These are phyloP conservation scores for Crossocerus cetratus DNA, from an alignment of 2,888 invertebrate genomes.

Conservation along the genomic window DNA sequence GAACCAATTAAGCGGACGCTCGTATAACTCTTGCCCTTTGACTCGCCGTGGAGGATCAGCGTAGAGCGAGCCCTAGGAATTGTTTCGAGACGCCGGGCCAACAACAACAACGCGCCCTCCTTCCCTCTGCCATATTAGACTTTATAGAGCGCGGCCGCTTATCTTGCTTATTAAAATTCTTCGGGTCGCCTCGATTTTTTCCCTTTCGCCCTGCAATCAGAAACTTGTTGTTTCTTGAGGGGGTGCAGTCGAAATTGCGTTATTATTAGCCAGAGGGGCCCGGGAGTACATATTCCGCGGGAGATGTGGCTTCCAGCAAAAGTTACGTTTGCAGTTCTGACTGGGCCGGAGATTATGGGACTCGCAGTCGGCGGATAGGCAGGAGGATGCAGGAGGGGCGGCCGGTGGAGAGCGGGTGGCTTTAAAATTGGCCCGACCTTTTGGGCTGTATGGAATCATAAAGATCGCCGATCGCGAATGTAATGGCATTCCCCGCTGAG, in stretches of 20 bases:
- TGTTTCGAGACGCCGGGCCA: constrained; percentile 8
- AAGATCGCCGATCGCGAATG: constrained; percentile 62
- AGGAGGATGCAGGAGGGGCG: constrained; percentile 12
- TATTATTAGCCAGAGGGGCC: not conserved
- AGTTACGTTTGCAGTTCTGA: not conserved
- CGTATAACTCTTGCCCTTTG: constrained; percentile 57
- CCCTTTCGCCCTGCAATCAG: too few relatives aligned
- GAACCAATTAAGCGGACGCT: constrained; percentile 65
- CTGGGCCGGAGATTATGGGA: constrained; percentile 26
- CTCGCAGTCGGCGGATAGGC: constrained; percentile 46
- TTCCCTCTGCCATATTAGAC: too few relatives aligned
- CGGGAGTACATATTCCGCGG: not conserved
- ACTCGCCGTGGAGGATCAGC: constrained; percentile 30
- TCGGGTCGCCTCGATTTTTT: too few relatives aligned
- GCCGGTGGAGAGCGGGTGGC: constrained; percentile 13
- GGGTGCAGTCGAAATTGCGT: too few relatives aligned
- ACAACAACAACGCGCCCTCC: too few relatives aligned
- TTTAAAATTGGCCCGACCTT: constrained; percentile 61
- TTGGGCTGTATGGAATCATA: constrained; percentile 64
- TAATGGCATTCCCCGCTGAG: constrained; percentile 67
- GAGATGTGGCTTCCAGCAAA: not conserved
- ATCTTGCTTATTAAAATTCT: too few relatives aligned
- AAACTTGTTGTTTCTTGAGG: too few relatives aligned
- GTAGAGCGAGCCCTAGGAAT: constrained; percentile 28
- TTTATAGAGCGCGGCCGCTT: too few relatives aligned